A percentile compares a stretch with the other conserved stretches of the same genome.
These are phyloP conservation scores for Mesitornis unicolor DNA, from an alignment of 2,113 vertebrate genomes.

Conservation along the genomic window DNA sequence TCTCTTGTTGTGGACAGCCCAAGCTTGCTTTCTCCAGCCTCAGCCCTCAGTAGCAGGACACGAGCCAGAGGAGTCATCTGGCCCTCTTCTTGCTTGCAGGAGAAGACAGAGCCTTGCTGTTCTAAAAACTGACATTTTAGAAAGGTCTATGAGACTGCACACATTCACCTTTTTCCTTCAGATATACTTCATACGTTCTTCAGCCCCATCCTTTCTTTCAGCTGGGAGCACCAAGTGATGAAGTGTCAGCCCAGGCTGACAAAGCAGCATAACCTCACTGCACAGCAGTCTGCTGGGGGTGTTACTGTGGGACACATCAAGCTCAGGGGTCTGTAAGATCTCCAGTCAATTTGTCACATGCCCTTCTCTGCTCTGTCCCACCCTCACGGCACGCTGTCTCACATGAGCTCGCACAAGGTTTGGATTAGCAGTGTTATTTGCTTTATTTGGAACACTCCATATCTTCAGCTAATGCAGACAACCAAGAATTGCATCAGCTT, in stretches of 20 bases:
- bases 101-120: not conserved
- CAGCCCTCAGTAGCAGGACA: not conserved
- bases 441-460: not conserved
- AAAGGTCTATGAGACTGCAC: not conserved
- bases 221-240: not conserved
- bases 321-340: not conserved
- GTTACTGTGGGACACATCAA: not conserved
- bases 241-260: too few relatives aligned
- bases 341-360: not conserved
- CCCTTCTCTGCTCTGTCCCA: not conserved
- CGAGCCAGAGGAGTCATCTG: not conserved
- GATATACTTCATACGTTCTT: not conserved
- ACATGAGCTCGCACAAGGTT: accelerated
- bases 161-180: not conserved
- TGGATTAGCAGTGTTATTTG: not conserved
- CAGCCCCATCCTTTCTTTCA: not conserved
- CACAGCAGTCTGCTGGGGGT: accelerated
- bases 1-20: not conserved
- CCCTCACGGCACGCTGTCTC: not conserved
- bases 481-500: not conserved
- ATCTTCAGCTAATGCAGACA: not conserved
- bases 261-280: not conserved
- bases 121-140: not conserved
- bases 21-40: not conserved
- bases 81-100: accelerated